Percentiles rank a stretch among this genome's conserved stretches.
Evolutionary conservation across 2,113 vertebrate species (phyloP).

Genomic region (Ctenodactylus gundi): DNA sequence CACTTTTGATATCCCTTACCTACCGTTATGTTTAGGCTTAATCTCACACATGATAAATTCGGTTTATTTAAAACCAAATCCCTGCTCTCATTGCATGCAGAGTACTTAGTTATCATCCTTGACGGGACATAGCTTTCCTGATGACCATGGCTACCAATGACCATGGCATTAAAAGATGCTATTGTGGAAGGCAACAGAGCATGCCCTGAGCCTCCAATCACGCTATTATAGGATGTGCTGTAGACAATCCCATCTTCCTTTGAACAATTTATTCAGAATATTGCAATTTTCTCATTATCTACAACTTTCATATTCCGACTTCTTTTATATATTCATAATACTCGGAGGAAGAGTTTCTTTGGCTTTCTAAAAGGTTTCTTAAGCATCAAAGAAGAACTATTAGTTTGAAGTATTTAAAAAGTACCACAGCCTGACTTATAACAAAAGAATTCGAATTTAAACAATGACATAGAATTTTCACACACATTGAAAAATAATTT

Average conservation of each 20-base stretch:
- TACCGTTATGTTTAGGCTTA: not conserved
- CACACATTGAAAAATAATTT: not conserved
- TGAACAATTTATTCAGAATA: not conserved
- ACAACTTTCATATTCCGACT: not conserved
- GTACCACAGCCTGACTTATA: not conserved
- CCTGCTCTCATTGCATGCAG: not conserved
- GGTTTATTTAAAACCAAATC: not conserved
- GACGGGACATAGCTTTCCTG: not conserved
- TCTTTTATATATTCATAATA: not conserved
- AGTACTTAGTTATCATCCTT: not conserved
- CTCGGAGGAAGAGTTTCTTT: not conserved
- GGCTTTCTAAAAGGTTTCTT: not conserved
- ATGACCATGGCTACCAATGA: fast-evolving
- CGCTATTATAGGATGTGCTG: not conserved
- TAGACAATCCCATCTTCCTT: not conserved
- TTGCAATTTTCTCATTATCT: not conserved
- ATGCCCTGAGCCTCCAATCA: not conserved
- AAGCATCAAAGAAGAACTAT: not conserved
- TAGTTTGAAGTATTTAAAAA: not conserved
- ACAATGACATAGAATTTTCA: not conserved
- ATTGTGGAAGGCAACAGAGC: not conserved
- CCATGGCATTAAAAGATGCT: not conserved
- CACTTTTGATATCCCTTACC: not conserved
- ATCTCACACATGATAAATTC: not conserved
- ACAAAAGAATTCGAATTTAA: not conserved